phyloP scores from a whole-genome alignment of 2,113 vertebrate genomes.

The Todiramphus saurophagus region DNA sequence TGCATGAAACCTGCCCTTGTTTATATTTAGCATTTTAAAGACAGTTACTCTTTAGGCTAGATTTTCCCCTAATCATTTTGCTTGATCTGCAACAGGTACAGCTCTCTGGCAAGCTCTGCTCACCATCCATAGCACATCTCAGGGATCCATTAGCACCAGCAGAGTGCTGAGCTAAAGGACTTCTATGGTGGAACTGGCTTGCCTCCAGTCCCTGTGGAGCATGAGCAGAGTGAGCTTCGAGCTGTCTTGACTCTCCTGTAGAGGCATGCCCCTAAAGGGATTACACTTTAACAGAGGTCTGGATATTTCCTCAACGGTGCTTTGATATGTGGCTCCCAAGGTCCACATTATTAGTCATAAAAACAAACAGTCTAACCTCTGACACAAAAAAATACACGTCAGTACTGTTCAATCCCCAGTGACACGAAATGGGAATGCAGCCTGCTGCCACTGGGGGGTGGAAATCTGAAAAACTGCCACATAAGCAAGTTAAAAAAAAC shows the following conservation, averaged over 20 bases:
- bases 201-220: background rate
- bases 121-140: background rate
- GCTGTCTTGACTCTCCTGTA: background rate
- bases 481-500: background rate
- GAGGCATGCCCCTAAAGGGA: background rate
- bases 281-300: slow-evolving; percentile 64
- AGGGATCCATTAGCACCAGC: background rate
- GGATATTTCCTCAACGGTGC: slow-evolving; percentile 17
- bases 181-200: background rate
- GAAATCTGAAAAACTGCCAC: background rate
- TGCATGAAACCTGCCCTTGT: background rate
- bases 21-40: background rate
- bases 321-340: slow-evolving; percentile 51
- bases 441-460: background rate
- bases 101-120: background rate
- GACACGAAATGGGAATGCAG: background rate
- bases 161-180: background rate
- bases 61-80: background rate
- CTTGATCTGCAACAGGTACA: background rate
- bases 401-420: background rate
- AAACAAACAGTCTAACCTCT: slow-evolving; percentile 54
- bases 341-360: slow-evolving; percentile 48
- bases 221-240: background rate
- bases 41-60: background rate
- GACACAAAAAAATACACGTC: background rate